Evolutionary conservation across 2,113 vertebrate genomes (phyloP).

Genomic region (Fukomys damarensis): DNA sequence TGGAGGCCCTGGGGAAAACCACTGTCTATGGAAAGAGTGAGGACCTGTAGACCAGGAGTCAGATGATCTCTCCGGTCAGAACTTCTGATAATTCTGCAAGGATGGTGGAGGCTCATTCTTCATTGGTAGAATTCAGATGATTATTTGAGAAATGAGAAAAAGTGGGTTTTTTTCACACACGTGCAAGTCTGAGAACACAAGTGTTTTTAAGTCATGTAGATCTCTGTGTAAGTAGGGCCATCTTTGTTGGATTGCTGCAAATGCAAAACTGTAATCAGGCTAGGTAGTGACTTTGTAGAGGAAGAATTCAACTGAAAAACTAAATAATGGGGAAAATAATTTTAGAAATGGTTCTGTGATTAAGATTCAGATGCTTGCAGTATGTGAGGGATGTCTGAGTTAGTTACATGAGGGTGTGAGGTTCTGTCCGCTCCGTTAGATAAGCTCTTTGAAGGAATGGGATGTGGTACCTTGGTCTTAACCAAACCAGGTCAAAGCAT

Average conservation of each 20-base stretch:
- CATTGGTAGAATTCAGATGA: not conserved
- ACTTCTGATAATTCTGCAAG: not conserved
- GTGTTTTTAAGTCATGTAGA: not conserved
- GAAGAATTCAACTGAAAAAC: not conserved
- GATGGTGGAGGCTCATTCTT: not conserved
- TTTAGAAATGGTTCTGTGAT: not conserved
- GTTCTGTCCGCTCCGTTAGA: not conserved
- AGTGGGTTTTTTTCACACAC: not conserved
- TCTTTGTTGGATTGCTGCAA: not conserved
- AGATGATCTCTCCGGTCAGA: not conserved
- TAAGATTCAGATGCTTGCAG: not conserved
- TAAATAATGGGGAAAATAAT: not conserved
- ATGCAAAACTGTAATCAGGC: not conserved
- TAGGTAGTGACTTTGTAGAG: not conserved
- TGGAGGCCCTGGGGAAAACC: not conserved
- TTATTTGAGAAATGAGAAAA: not conserved
- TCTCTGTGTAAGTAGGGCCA: not conserved
- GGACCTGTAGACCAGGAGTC: not conserved
- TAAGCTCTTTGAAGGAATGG: not conserved
- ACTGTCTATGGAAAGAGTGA: not conserved
- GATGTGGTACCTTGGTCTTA: not conserved
- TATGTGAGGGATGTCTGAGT: not conserved
- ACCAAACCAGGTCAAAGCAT: not conserved
- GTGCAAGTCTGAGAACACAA: rapidly evolving
- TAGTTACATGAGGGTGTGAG: not conserved